These are phyloP conservation scores for Drosophila putrida DNA, from an alignment of 2,888 invertebrate species.

Conservation along the genomic window DNA sequence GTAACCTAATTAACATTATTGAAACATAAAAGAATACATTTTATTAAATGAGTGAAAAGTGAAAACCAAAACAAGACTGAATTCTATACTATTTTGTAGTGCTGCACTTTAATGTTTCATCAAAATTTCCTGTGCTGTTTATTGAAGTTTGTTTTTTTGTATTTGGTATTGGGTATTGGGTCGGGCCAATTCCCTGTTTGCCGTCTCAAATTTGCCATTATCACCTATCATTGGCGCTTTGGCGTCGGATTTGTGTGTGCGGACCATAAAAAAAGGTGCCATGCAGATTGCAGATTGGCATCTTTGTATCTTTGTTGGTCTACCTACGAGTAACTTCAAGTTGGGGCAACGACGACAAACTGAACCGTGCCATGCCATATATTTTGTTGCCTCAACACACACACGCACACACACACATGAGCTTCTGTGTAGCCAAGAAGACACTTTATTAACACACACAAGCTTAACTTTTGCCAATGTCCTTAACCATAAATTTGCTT, in stretches of 20 bases:
- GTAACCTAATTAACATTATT: no score
- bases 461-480: conserved; percentile 76
- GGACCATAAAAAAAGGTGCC: conserved; percentile 77
- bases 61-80: no score
- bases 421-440: conserved; percentile 9
- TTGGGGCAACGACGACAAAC: conserved; percentile 7
- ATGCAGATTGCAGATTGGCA: conserved; percentile 85
- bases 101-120: conserved; percentile 34
- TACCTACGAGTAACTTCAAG: conserved; percentile 18
- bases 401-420: conserved; percentile 35
- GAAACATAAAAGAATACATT: no score
- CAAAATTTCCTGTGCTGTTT: conserved; percentile 8
- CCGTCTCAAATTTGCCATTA: conserved; percentile 78
- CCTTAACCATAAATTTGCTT: conserved; percentile 83
- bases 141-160: conserved; percentile 36
- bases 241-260: conserved; percentile 72
- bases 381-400: conserved; percentile 52
- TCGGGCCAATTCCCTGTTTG: conserved; percentile 19
- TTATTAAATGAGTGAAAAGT: no score
- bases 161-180: not conserved
- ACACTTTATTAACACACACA: conserved; percentile 32
- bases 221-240: conserved; percentile 83
- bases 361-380: conserved; percentile 46
- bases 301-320: conserved; percentile 64
- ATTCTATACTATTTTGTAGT: not conserved